Percentiles rank a stretch among this genome's conserved stretches.
phyloP scores from a whole-genome alignment of 2,888 invertebrate genomes.

The Agriopis aurantiaria region DNA sequence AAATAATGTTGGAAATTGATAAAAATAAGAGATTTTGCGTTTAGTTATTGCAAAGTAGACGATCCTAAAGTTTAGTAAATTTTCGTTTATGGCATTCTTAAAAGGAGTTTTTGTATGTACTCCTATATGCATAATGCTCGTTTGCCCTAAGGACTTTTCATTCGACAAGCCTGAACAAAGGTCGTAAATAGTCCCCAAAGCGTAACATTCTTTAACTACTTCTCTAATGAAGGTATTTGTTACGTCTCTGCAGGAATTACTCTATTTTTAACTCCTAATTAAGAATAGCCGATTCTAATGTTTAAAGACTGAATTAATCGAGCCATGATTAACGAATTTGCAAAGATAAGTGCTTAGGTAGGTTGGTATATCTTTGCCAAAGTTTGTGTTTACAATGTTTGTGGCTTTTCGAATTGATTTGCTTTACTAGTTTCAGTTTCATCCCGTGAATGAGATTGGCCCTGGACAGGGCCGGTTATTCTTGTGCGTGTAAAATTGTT shows the following conservation, averaged over 20 bases:
- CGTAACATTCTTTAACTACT: constrained; percentile 36
- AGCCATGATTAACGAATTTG: neutral
- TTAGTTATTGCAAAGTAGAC: no score
- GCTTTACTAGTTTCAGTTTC: no score
- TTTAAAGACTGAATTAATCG: neutral
- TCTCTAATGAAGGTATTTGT: constrained; percentile 41
- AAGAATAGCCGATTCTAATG: constrained; percentile 5
- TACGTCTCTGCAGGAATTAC: constrained; percentile 27
- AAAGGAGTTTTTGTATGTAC: no score
- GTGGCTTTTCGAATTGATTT: no score
- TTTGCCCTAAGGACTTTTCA: neutral
- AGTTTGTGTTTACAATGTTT: neutral
- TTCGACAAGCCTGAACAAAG: constrained; percentile 24
- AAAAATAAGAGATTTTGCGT: no score
- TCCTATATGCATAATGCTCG: neutral
- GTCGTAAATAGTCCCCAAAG: constrained; percentile 18
- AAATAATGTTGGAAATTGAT: no score
- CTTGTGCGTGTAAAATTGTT: no score
- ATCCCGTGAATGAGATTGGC: no score
- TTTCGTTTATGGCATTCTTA: no score
- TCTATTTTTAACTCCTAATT: constrained; percentile 31
- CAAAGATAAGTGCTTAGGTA: neutral
- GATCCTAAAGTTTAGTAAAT: no score
- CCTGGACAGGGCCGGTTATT: no score
- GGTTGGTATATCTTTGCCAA: neutral